These are phyloP conservation scores for Cloeon dipterum DNA, from an alignment of 2,888 invertebrate species.

Conservation along the genomic window DNA sequence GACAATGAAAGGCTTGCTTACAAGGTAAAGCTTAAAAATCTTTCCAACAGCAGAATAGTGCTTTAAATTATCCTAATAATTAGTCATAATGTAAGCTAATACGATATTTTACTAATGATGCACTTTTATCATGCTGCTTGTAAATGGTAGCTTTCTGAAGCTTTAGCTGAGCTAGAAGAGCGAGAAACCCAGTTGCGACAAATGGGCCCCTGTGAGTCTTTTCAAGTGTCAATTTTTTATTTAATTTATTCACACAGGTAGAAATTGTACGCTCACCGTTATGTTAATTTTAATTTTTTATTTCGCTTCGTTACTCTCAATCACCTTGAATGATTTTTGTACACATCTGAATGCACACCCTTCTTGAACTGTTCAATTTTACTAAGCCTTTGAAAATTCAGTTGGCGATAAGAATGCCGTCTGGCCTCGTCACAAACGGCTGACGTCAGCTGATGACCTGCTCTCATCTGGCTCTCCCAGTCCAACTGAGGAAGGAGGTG, in stretches of 20 bases:
- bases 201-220: slow-evolving; percentile 9
- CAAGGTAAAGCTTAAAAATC: slow-evolving; percentile 13
- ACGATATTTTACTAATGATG: not conserved
- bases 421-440: not conserved
- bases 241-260: too few relatives aligned
- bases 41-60: too few relatives aligned
- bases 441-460: not conserved
- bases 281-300: not conserved
- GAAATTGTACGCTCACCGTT: too few relatives aligned
- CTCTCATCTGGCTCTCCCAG: not conserved
- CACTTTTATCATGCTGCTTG: slow-evolving; percentile 1
- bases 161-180: slow-evolving; percentile 15
- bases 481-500: not conserved
- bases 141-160: slow-evolving; percentile 14
- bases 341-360: too few relatives aligned
- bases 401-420: not conserved
- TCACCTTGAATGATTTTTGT: too few relatives aligned
- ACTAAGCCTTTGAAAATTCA: too few relatives aligned
- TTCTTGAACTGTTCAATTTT: too few relatives aligned
- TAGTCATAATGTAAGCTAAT: not conserved
- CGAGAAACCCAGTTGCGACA: slow-evolving; percentile 14
- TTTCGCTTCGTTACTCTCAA: not conserved
- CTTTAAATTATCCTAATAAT: not conserved
- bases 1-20: slow-evolving; percentile 19
- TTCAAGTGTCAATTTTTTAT: too few relatives aligned